A percentile compares a stretch with the other conserved stretches of the same genome.
Evolutionary conservation across 2,797 vertebrate species (phyloP).

Genomic region (Pogonophryne albipinna): DNA sequence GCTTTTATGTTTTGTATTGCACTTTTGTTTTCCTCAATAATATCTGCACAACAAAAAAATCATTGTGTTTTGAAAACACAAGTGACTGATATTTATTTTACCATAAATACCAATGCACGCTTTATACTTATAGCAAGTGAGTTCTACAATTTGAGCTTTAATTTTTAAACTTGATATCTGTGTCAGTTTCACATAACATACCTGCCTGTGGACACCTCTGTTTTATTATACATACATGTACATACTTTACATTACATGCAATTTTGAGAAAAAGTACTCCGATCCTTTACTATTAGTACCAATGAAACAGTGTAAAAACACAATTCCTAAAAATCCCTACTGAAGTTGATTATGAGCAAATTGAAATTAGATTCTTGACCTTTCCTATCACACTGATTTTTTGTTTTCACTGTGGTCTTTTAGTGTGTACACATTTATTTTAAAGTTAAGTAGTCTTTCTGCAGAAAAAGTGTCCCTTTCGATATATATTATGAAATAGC

Average conservation of each 20-base stretch:
- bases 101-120: neutral
- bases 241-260: neutral
- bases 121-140: neutral
- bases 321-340: neutral
- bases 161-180: neutral
- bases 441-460: neutral
- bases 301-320: neutral
- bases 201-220: slow-evolving; percentile 5
- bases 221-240: neutral
- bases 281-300: neutral
- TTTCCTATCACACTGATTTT: too few relatives aligned
- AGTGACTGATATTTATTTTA: slow-evolving; percentile 4
- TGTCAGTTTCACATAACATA: neutral
- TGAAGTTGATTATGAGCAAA: too few relatives aligned
- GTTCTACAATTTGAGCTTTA: neutral
- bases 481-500: neutral
- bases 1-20: slow-evolving; percentile 21
- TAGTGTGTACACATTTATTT: too few relatives aligned
- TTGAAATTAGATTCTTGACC: too few relatives aligned
- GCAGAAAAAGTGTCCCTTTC: neutral
- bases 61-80: slow-evolving; percentile 25
- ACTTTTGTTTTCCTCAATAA: slow-evolving; percentile 12
- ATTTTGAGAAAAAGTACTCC: neutral
- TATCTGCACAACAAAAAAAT: slow-evolving; percentile 38
- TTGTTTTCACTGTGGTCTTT: too few relatives aligned